A percentile compares a stretch with the other conserved stretches of the same genome.
Conservation (phyloP, 1,140 invertebrate species). For the Hermatobates lingyangjiaoensis region DNA sequence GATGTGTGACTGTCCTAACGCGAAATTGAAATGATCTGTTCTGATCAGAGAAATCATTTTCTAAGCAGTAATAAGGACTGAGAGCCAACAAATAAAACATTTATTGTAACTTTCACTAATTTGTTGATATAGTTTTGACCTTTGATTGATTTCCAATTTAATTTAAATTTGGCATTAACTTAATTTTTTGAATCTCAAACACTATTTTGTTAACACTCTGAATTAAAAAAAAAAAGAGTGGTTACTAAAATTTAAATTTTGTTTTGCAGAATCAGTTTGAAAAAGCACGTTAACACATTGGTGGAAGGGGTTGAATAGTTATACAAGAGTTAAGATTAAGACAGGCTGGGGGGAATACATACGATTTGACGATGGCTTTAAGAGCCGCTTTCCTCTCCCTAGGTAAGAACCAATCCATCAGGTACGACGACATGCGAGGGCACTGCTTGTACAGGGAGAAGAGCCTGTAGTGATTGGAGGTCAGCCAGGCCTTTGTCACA, state of each 20-base stretch:
- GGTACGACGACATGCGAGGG: slow-evolving; percentile 86
- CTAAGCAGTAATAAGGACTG: too few relatives aligned
- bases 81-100: too few relatives aligned
- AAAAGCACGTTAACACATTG: neutral
- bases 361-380: slow-evolving; percentile 89
- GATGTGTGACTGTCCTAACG: too few relatives aligned
- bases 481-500: slow-evolving; percentile 74
- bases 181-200: neutral
- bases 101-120: too few relatives aligned
- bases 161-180: neutral
- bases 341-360: slow-evolving; percentile 33
- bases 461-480: slow-evolving; percentile 78
- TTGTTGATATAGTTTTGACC: too few relatives aligned
- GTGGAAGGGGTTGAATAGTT: neutral
- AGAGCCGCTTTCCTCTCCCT: slow-evolving; percentile 77
- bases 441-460: slow-evolving; percentile 73
- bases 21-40: too few relatives aligned
- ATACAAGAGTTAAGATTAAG: neutral
- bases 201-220: neutral
- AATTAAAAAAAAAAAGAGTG: neutral
- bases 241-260: neutral
- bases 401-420: slow-evolving; percentile 94
- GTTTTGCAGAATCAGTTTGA: neutral
- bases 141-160: too few relatives aligned
- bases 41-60: too few relatives aligned